Evolutionary conservation across 2,113 vertebrate genomes (phyloP).

Genomic region (Chauna torquata): DNA sequence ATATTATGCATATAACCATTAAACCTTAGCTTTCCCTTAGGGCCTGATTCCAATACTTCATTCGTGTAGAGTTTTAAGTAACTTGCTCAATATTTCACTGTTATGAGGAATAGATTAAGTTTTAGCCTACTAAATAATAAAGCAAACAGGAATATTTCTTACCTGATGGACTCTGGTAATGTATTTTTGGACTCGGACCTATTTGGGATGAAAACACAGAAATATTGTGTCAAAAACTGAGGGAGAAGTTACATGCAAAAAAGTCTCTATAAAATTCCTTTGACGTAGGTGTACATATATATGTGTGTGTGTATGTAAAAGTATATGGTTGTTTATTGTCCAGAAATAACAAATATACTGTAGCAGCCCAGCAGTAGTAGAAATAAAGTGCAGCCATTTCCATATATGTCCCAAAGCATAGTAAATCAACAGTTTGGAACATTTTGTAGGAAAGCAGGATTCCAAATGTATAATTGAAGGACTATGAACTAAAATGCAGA

Average conservation of each 20-base stretch:
- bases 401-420: not conserved
- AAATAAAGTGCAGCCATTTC: not conserved
- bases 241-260: not conserved
- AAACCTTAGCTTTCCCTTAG: slow-evolving; percentile 5
- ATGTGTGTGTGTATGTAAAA: not conserved
- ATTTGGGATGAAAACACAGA: not conserved
- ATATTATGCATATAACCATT: not conserved
- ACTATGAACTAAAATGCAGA: not conserved
- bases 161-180: not conserved
- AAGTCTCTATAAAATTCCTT: not conserved
- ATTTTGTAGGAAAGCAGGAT: not conserved
- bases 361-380: not conserved
- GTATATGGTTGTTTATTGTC: not conserved
- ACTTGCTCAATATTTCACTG: not conserved
- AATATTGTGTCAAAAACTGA: not conserved
- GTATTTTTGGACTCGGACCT: not conserved
- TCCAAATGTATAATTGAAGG: not conserved
- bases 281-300: not conserved
- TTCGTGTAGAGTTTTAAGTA: not conserved
- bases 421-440: not conserved
- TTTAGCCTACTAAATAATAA: not conserved
- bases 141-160: not conserved
- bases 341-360: not conserved
- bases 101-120: not conserved
- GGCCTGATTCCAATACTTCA: not conserved